Evolutionary conservation across 2,888 invertebrate species (phyloP).

Genomic region (Calephelis perditalis): DNA sequence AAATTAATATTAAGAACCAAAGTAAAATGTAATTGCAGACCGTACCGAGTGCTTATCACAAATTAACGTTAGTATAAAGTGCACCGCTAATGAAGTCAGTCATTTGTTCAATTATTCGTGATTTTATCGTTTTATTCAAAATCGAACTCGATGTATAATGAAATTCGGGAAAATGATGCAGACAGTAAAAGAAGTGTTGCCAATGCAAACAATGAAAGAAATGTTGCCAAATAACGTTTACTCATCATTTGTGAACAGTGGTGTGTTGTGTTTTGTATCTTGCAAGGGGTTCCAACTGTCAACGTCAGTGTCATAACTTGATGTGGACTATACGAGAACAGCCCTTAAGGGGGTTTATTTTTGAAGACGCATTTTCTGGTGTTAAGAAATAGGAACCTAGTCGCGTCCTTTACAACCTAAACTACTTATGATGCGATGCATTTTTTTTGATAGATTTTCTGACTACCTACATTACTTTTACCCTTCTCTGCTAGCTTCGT

Average conservation of each 20-base stretch:
- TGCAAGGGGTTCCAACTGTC: too few relatives aligned
- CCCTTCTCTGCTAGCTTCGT: too few relatives aligned
- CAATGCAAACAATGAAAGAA: conserved; percentile 30
- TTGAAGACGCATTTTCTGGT: too few relatives aligned
- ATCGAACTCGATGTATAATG: conserved; percentile 20
- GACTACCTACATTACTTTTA: too few relatives aligned
- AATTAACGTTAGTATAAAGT: not conserved
- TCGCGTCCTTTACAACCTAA: too few relatives aligned
- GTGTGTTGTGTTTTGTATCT: conserved; percentile 18
- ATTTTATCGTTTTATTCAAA: not conserved
- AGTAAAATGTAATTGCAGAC: not conserved
- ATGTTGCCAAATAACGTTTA: conserved; percentile 28
- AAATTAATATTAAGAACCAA: too few relatives aligned
- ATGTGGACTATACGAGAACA: too few relatives aligned
- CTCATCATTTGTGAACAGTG: conserved; percentile 30
- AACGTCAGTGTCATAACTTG: too few relatives aligned
- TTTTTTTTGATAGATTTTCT: too few relatives aligned
- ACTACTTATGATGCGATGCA: too few relatives aligned
- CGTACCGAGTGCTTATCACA: not conserved
- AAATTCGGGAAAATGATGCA: conserved; percentile 29
- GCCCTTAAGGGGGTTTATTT: too few relatives aligned
- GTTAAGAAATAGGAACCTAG: too few relatives aligned
- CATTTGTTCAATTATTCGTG: not conserved
- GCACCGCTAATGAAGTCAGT: not conserved
- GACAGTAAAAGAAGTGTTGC: conserved; percentile 29